Base-by-base conservation (phyloP, 2,113 vertebrate species). In the Alethe castanea region DNA sequence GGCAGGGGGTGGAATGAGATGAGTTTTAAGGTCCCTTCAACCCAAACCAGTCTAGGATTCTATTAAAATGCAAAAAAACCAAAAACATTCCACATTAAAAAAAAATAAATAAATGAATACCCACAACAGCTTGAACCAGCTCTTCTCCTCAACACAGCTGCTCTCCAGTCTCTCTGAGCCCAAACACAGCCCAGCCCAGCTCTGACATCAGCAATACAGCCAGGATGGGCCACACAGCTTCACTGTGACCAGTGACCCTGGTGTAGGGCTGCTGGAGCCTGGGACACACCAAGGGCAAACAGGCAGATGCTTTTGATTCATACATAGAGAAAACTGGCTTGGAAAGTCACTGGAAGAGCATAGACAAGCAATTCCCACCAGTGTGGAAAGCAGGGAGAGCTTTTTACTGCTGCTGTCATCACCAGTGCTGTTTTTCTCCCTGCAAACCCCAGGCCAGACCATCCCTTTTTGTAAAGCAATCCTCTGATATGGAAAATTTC, bases 401-500 rank as follows among this genome's bases (percentile, higher is more conserved):
- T 86, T 76, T 59, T 91, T 53, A 74, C 82, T 77, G 76, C 86
- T 67, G 87, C 79, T 91, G 6, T 86, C 74, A 22, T 93, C 89
- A 88, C 76, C 45, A 3, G 40, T 79, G 83, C 71, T 96, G 93
- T 94, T 95, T 95, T 92, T 71, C 84, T 95, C 62, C 78, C 70
- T 62, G 70, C 86, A 92, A 95, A 96, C 53, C 81, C 54, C 94
- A 90, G 84, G 88, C 96, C 92, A 96, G 84, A 87, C 59, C 17
- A n/a, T 62, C 38, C n/a, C 88, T 91, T 96, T 90, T 73, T 85
- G 69, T 77, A 91, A 88, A 90, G 81, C 81, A 86, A 61, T 77
- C 74, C 89, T 96, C 90, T 95, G 88, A 95, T 95, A 94, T 69
- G 93, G 94, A 96, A 96, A 95, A 95, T 79, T 77, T 93, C 92